These are phyloP conservation scores for Coilia nasus DNA, from an alignment of 2,797 vertebrate species.

Conservation along the genomic window DNA sequence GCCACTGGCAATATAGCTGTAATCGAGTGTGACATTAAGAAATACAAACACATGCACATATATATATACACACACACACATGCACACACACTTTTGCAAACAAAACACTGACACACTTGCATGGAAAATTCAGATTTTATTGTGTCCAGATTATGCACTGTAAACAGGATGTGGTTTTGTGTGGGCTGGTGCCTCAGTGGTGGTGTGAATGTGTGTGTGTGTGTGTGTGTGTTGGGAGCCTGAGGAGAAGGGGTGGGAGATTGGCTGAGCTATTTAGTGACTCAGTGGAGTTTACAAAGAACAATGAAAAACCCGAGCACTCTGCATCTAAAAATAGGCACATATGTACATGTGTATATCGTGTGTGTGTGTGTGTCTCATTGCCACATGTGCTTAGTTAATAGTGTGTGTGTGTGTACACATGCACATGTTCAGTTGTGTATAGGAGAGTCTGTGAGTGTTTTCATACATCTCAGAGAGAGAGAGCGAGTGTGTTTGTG, in stretches of 20 bases:
- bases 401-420: background rate
- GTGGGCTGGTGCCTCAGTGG: conserved; percentile 56
- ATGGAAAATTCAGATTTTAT: conserved; percentile 56
- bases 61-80: conserved; percentile 42
- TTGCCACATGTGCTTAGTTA: background rate
- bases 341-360: background rate
- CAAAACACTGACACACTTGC: conserved; percentile 45
- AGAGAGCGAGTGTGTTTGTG: background rate
- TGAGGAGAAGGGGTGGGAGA: conserved; percentile 55
- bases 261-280: conserved; percentile 32
- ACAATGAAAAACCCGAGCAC: conserved; percentile 57
- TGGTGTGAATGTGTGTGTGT: background rate
- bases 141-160: conserved; percentile 52
- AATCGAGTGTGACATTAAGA: conserved; percentile 21
- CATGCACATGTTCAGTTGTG: background rate
- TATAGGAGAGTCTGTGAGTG: background rate
- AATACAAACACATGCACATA: conserved; percentile 45
- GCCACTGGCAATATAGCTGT: conserved; percentile 17
- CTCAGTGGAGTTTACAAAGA: conserved; percentile 21
- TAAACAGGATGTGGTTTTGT: conserved; percentile 68
- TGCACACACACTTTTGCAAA: background rate
- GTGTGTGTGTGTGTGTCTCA: background rate
- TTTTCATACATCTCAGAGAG: no score
- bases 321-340: conserved; percentile 63
- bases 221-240: conserved; percentile 27